A percentile compares a stretch with the other conserved stretches of the same genome.
These are phyloP conservation scores for Struthidea cinerea DNA, from an alignment of 2,113 vertebrate species.

Conservation along the genomic window DNA sequence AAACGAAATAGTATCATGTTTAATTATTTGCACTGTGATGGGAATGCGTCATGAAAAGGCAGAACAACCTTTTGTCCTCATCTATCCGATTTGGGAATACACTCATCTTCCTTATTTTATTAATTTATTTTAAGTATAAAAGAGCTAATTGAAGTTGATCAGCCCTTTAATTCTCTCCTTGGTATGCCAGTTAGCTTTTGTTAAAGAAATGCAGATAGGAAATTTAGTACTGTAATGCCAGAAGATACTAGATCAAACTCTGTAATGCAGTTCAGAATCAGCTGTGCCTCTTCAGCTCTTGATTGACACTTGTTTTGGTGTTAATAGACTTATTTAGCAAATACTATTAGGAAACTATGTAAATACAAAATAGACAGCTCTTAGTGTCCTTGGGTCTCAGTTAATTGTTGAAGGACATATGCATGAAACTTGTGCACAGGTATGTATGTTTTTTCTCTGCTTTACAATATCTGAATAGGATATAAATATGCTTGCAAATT, in stretches of 20 bases:
- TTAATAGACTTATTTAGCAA: not conserved
- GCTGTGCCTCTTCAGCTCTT: not conserved
- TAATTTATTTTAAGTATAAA: not conserved
- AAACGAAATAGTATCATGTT: not conserved
- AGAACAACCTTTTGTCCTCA: not conserved
- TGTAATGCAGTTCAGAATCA: not conserved
- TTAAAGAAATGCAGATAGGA: not conserved
- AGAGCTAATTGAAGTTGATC: not conserved
- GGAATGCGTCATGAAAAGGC: not conserved
- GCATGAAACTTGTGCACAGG: not conserved
- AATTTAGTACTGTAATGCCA: conserved; percentile 29
- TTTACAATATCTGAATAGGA: not conserved
- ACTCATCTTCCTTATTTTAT: not conserved
- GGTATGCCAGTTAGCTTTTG: not conserved
- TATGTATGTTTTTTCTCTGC: not conserved
- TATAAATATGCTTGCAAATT: not conserved
- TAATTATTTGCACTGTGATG: not conserved
- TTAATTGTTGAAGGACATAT: not conserved
- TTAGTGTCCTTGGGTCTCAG: not conserved
- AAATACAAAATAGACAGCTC: not conserved
- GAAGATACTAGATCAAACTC: not conserved
- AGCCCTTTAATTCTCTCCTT: not conserved
- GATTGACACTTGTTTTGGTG: not conserved
- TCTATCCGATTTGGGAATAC: not conserved
- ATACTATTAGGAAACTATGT: not conserved